These are phyloP conservation scores for Rhagonycha lutea DNA, from an alignment of 2,888 invertebrate genomes.

Conservation along the genomic window DNA sequence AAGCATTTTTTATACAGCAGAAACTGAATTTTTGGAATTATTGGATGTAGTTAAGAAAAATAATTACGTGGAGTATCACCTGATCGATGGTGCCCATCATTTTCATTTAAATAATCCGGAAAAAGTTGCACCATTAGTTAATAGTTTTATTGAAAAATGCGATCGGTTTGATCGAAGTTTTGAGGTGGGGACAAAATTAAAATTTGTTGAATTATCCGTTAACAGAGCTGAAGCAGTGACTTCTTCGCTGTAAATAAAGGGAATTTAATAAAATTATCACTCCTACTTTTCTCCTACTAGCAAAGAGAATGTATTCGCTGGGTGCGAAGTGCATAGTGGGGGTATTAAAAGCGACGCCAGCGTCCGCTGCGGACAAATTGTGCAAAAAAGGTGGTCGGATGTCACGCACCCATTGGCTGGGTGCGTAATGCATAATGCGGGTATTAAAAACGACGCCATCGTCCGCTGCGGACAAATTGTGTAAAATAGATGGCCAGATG, in stretches of 20 bases:
- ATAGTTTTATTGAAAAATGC: conserved; percentile 23
- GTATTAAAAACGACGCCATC: too few relatives aligned
- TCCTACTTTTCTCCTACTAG: too few relatives aligned
- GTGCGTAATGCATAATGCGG: too few relatives aligned
- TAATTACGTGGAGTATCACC: not conserved
- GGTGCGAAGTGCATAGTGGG: too few relatives aligned
- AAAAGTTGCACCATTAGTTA: conserved; percentile 13
- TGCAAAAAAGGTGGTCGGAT: too few relatives aligned
- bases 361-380: too few relatives aligned
- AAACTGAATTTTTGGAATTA: not conserved
- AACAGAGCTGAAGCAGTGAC: not conserved
- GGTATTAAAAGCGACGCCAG: too few relatives aligned
- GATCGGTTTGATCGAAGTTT: conserved; percentile 2
- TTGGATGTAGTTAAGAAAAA: not conserved
- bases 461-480: too few relatives aligned
- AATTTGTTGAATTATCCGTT: not conserved
- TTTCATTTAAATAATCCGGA: conserved; percentile 28
- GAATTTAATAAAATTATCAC: not conserved
- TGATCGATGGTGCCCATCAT: conserved; percentile 21
- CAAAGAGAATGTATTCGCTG: too few relatives aligned
- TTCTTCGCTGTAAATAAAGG: not conserved
- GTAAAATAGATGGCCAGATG: too few relatives aligned
- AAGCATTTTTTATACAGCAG: not conserved
- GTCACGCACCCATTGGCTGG: too few relatives aligned
- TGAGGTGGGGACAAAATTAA: not conserved